Evolutionary conservation across 2,113 vertebrate genomes (phyloP).

Genomic region (Vidua chalybeata): DNA sequence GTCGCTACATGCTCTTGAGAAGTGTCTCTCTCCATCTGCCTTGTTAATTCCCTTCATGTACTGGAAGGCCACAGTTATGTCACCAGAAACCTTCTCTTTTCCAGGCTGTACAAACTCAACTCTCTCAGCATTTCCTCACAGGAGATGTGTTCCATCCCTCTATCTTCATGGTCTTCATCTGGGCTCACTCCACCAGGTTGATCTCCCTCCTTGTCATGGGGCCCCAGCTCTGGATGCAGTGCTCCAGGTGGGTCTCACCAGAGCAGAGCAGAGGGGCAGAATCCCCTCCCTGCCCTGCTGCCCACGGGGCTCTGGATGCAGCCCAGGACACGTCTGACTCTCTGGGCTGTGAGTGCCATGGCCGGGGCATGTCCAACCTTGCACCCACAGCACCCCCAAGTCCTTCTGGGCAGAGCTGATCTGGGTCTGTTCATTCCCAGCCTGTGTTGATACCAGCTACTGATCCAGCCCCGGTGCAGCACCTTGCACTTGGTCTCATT

Average conservation of each 20-base stretch:
- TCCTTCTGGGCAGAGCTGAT: fast-evolving
- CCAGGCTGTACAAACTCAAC: neutral
- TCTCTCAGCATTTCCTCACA: neutral
- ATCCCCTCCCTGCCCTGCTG: neutral
- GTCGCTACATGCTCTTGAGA: neutral
- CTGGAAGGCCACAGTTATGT: neutral
- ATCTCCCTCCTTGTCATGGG: neutral
- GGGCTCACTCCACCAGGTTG: neutral
- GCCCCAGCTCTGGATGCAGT: fast-evolving
- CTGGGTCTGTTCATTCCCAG: fast-evolving
- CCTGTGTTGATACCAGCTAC: neutral
- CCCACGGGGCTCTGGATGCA: fast-evolving
- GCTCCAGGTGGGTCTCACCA: fast-evolving
- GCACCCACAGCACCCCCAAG: neutral
- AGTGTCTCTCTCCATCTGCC: neutral
- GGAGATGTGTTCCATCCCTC: neutral
- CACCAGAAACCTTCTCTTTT: neutral
- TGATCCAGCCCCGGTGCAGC: neutral
- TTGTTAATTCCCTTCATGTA: neutral
- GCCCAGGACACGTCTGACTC: neutral
- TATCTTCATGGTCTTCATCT: neutral
- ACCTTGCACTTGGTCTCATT: too few species aligned
- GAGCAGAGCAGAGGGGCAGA: neutral
- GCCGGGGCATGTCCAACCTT: neutral
- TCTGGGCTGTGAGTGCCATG: neutral